phyloP scores from a whole-genome alignment of 2,797 vertebrate species.

The Mormyrops attenuatus region DNA sequence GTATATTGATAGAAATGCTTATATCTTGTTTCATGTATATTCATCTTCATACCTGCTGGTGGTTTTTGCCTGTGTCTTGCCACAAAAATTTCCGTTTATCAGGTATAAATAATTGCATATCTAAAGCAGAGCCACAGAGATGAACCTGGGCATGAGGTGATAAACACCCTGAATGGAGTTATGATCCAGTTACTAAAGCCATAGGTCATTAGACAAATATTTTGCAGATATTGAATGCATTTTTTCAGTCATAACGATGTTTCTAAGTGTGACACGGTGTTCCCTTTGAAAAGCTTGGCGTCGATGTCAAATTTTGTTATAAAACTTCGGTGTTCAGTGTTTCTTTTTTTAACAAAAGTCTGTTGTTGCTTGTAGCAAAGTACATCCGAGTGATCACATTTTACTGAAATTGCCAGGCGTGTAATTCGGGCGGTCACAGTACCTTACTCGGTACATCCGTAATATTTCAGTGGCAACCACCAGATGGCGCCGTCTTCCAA shows the following conservation, averaged over 20 bases:
- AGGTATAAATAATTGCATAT: neutral
- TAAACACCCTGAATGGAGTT: neutral
- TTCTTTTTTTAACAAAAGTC: neutral
- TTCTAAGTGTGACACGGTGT: neutral
- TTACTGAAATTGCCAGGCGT: neutral
- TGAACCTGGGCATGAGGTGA: neutral
- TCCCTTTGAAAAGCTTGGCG: neutral
- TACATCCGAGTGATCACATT: neutral
- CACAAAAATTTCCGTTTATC: neutral
- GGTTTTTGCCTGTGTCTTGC: too few relatives aligned
- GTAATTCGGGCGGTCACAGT: neutral
- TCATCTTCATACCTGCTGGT: too few relatives aligned
- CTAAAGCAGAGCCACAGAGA: neutral
- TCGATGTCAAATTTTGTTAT: neutral
- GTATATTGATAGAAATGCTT: too few relatives aligned
- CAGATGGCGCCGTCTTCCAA: slow-evolving; percentile 19
- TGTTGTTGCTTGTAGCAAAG: neutral
- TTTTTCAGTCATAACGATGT: neutral
- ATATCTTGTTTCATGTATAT: too few relatives aligned
- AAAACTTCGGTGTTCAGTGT: neutral
- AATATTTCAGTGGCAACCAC: slow-evolving; percentile 27
- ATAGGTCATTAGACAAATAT: neutral
- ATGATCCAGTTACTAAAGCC: neutral
- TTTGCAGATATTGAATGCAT: neutral
- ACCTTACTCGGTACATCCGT: slow-evolving; percentile 9